phyloP scores from a whole-genome alignment of 2,113 vertebrate genomes.

The Hiodon alosoides region DNA sequence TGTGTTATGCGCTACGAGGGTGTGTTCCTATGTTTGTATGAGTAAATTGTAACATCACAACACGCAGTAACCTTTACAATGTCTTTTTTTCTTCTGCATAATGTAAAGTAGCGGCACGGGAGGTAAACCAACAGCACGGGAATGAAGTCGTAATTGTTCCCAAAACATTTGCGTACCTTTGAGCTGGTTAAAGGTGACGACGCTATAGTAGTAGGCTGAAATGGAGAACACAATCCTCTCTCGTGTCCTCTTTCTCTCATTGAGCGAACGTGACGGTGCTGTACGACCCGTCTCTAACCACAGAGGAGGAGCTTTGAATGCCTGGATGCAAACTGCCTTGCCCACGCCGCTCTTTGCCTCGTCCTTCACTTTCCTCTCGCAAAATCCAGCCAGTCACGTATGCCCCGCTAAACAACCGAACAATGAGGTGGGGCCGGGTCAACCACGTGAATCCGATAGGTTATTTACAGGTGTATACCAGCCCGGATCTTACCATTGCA shows the following conservation, averaged over 20 bases:
- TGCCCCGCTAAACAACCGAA: not conserved
- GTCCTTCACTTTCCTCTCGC: not conserved
- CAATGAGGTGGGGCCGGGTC: not conserved
- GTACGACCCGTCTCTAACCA: not conserved
- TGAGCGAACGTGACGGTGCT: constrained; percentile 2
- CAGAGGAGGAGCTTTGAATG: not conserved
- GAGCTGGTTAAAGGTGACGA: not conserved
- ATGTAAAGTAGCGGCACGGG: too few species aligned
- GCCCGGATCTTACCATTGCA: not conserved
- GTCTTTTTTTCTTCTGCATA: not conserved
- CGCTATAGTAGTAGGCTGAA: not conserved
- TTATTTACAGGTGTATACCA: not conserved
- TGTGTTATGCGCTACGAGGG: not conserved
- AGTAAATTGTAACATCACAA: not conserved
- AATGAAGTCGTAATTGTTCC: not conserved
- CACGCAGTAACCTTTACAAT: not conserved
- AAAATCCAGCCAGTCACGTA: constrained; percentile 1
- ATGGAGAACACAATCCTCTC: not conserved
- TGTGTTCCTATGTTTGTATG: not conserved
- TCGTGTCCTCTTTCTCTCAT: not conserved
- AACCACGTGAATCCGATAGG: not conserved
- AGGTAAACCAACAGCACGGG: too few species aligned
- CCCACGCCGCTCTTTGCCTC: not conserved
- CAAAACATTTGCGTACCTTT: not conserved
- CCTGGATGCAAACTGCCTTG: not conserved